Evolutionary conservation across 2,113 vertebrate genomes (phyloP), one percentile per base, ranked within the genome.

Genomic region (Xenopus laevis): DNA sequence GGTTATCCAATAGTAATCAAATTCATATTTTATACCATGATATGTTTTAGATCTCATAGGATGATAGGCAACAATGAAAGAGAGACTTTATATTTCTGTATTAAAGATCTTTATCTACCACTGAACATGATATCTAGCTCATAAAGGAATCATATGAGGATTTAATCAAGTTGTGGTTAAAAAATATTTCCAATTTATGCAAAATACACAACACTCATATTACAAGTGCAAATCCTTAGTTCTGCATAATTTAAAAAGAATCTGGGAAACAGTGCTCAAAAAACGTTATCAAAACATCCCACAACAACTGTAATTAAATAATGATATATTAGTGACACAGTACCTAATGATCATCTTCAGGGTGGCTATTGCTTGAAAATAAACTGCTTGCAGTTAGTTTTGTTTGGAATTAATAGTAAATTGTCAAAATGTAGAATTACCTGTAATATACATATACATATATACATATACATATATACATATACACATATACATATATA

Each of bases 151-250:
- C 57, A 44, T 8, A 65, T 33, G 65, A 53, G 65, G 61, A 72
- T 65, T 50, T 65, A 65, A 72, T 72, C 71, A 72, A 72, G 61
- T 60, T 65, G 61, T 65, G 71, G 27, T 65, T 57, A 65, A 64
- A 62, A 1, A 65, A 20, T 72, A 65, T 57, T 65, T 15, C 30
- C 55, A n/a, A 62, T 62, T 50, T 72, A 44, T 72, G 27, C 52
- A 64, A 57, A 30, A 53, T 72, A 72, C 64, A 65, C 17, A 60
- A 72, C 20, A 72, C 20, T 57, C 10, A 65, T 57, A 33, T 12
- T 47, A 72, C 46, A 71, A 20, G 61, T 71, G 23, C 15, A 72
- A 23, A 7, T 12, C 18, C 53, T 52, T 52, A 64, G 40, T 18
- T n/a, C 60, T 44, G 71, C 21, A 6, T 15, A n/a, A 44, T 47